Conservation (phyloP, 2,797 vertebrate species). For the Myiotriccus ornatus region DNA sequence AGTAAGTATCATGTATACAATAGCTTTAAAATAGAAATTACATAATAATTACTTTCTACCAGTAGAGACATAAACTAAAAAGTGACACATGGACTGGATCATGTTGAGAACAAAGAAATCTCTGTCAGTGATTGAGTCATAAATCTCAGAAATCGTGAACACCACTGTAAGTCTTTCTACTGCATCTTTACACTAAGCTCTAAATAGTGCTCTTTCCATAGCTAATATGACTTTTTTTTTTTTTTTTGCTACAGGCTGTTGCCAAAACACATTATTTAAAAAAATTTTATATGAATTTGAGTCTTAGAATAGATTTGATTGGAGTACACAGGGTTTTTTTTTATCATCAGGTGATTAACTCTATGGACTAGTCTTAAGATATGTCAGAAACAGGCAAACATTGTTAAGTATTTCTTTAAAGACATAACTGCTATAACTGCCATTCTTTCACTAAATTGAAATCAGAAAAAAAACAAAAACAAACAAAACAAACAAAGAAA, state of each 20-base stretch:
- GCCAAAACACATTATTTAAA: too few relatives aligned
- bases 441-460: not conserved
- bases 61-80: not conserved
- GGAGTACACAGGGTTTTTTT: rapidly evolving
- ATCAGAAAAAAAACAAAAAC: not conserved
- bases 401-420: not conserved
- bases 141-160: not conserved
- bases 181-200: not conserved
- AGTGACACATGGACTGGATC: not conserved
- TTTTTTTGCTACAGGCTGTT: not conserved
- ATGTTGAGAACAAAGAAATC: not conserved
- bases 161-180: not conserved
- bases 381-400: not conserved
- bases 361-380: not conserved
- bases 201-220: not conserved
- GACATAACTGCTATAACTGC: not conserved
- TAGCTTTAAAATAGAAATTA: not conserved
- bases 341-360: not conserved
- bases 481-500: not conserved
- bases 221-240: not conserved
- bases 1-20: not conserved
- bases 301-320: not conserved
- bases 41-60: not conserved
- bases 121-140: not conserved
- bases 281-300: not conserved